Conservation (phyloP, 2,113 vertebrate species). For the Seriola dumerili region DNA sequence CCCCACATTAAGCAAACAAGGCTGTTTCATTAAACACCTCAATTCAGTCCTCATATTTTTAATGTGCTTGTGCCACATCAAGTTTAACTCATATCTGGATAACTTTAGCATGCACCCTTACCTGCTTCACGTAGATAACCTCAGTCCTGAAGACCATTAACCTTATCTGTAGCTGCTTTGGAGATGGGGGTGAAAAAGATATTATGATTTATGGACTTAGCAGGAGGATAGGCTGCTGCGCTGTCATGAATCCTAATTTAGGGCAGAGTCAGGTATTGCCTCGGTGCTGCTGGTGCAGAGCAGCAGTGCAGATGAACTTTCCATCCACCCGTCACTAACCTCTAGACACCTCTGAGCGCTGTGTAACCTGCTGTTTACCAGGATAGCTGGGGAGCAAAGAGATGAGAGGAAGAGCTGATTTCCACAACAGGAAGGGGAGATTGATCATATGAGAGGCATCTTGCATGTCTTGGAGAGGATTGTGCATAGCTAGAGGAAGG, state of each 20-base stretch:
- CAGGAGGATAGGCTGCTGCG: slow-evolving; percentile 38
- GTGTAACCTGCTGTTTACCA: slow-evolving; percentile 61
- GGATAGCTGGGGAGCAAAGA: slow-evolving; percentile 43
- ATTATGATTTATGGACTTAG: slow-evolving; percentile 75
- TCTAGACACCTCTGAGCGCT: slow-evolving; percentile 55
- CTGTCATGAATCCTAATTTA: slow-evolving; percentile 74
- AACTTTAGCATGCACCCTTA: slow-evolving; percentile 35
- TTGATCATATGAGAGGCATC: slow-evolving; percentile 63
- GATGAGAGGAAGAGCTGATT: slow-evolving; percentile 49
- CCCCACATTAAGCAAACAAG: slow-evolving; percentile 10
- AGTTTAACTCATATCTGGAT: slow-evolving; percentile 25
- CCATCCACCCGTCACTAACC: slow-evolving; percentile 62
- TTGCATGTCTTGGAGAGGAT: slow-evolving; percentile 55
- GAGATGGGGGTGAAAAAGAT: slow-evolving; percentile 62
- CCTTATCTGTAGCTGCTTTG: slow-evolving; percentile 65
- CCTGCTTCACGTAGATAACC: slow-evolving; percentile 54
- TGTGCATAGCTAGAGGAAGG: slow-evolving; percentile 34
- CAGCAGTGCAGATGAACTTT: slow-evolving; percentile 64
- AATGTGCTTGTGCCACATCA: slow-evolving; percentile 24
- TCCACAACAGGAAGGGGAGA: slow-evolving; percentile 37
- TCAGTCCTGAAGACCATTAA: slow-evolving; percentile 66
- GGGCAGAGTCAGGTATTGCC: slow-evolving; percentile 45
- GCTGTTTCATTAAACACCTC: background rate
- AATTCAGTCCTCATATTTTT: slow-evolving; percentile 12
- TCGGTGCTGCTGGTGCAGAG: slow-evolving; percentile 40